A percentile compares a stretch with the other conserved stretches of the same genome.
Evolutionary conservation across 2,113 vertebrate species (phyloP).

Genomic region (Eclectus roratus): DNA sequence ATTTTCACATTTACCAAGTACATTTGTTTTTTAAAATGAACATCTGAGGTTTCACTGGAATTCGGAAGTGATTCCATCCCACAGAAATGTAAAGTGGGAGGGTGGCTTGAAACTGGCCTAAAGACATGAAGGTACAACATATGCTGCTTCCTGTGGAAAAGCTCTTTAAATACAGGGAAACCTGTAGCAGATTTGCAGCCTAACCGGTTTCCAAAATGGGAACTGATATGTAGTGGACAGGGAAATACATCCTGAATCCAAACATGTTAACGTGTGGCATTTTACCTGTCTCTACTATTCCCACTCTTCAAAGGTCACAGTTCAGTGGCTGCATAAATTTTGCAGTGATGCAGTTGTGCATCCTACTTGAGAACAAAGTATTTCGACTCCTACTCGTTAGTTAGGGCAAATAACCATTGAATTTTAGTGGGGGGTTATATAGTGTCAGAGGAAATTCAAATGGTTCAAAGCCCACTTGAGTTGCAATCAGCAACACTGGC

Average conservation of each 20-base stretch:
- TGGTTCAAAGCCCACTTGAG: slow-evolving; percentile 18
- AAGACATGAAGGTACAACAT: background rate
- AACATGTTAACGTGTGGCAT: background rate
- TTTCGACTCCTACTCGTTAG: background rate
- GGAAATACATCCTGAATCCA: background rate
- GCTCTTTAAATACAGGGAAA: background rate
- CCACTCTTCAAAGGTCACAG: background rate
- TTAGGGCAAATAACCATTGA: slow-evolving; percentile 35
- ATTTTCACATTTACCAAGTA: background rate
- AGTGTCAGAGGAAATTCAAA: slow-evolving; percentile 18
- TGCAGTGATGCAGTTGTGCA: background rate
- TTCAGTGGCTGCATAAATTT: background rate
- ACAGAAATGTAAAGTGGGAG: slow-evolving; percentile 31
- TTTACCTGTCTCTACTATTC: slow-evolving; percentile 8
- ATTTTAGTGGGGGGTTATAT: slow-evolving; percentile 7
- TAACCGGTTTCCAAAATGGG: background rate
- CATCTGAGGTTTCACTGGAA: background rate
- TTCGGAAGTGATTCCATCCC: slow-evolving; percentile 28
- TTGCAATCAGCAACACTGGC: background rate
- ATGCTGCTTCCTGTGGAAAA: background rate
- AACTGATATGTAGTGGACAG: background rate
- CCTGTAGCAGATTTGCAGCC: background rate
- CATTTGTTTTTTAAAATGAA: background rate
- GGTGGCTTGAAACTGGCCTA: background rate
- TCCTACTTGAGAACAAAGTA: background rate